Base-by-base conservation (phyloP, 2,797 vertebrate species). In the Gymnoscopelus braueri region DNA sequence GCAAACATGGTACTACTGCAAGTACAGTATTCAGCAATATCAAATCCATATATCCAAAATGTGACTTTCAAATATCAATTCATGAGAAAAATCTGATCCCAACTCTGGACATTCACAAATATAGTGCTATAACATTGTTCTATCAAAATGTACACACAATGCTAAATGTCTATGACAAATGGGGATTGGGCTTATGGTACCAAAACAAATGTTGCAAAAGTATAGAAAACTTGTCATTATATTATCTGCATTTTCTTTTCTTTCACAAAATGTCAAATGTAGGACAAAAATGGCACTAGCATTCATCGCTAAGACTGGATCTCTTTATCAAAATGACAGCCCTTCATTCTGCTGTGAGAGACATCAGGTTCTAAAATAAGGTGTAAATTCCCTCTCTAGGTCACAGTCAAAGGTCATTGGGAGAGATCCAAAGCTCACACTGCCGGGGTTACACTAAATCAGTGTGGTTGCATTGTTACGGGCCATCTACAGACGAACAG, bases 321-420 rank as follows among this genome's bases (percentile, higher is more conserved):
- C 69, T 82, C 47, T 2, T 61, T 53, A 65, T 77, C 13, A 15
- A 54, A 77, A 67, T 84, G 24, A 77, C 72, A 83, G 77, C 77
- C 78, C 80, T 82, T 84, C 72, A 19, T 69, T 78, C 80, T 71
- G 77, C 85, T 56, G 63, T 11, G 65, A 82, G 68, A 50, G 39
- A 81, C 77, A 77, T 78, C 78, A 68, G 77, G 69, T 65, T 84
- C 82, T 82, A 87, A 77, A 88, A 81, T 82, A 89, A 88, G 82
- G 84, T 85, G 82, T 80, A 49, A 86, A 87, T 75, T 82, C 84
- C 86, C 76, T 77, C 88, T 83, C 72, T 77, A 65, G 74, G 86
- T 93, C 93, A 93, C 93, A 94, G 94, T 93, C 93, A 89, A 78
- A 92, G 92, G 94, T 94, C 92, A 89, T 72, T 73, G 80, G 74